These are phyloP conservation scores for Pterobdella sp. DNA, from an alignment of 2,888 invertebrate species.

Conservation along the genomic window DNA sequence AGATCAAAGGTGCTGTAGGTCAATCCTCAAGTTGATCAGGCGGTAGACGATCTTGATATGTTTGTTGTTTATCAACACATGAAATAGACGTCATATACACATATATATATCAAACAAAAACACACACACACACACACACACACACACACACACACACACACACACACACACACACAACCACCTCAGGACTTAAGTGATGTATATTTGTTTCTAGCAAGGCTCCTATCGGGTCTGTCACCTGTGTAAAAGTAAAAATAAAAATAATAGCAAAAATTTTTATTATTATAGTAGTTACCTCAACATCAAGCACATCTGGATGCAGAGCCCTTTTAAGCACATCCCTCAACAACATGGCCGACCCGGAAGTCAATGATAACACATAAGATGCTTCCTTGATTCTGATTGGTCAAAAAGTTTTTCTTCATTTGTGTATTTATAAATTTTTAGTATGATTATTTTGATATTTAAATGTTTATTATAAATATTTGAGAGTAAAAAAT, in stretches of 20 bases:
- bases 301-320: constrained; percentile 30
- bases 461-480: background rate
- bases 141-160: constrained; percentile 41
- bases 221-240: constrained; percentile 39
- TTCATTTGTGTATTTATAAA: background rate
- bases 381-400: constrained; percentile 62
- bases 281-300: constrained; percentile 5
- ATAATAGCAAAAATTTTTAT: background rate
- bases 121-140: too few relatives aligned
- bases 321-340: constrained; percentile 55
- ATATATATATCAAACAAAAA: too few relatives aligned
- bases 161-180: too few relatives aligned
- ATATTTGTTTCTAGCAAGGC: constrained; percentile 47
- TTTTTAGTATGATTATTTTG: too few relatives aligned
- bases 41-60: background rate
- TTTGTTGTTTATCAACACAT: background rate
- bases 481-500: background rate
- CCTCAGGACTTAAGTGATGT: constrained; percentile 44
- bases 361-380: constrained; percentile 67
- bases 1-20: too few relatives aligned
- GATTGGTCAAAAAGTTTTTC: constrained; percentile 31
- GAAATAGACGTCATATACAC: background rate
- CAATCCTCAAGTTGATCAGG: background rate
- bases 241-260: constrained; percentile 16
- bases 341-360: constrained; percentile 68